Base-by-base conservation (phyloP, 2,888 invertebrate genomes). In the Papilio protenor region DNA sequence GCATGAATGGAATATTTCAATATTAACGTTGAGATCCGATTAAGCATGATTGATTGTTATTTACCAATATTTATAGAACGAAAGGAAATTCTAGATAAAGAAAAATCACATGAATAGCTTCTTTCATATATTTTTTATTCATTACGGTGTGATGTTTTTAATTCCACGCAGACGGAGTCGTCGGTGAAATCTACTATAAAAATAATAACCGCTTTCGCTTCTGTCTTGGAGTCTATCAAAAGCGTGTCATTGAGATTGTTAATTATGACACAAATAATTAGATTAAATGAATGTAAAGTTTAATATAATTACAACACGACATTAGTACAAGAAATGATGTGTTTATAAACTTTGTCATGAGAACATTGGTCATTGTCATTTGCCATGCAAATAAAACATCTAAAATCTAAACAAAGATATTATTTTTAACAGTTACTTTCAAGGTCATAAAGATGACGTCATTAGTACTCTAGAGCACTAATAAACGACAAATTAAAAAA, bases 131-230 rank as follows among this genome's bases (percentile, higher is more conserved):
- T 40, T 40, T 40, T 40, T 40, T 40, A 40, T 40, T 40, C 40
- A 8, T 40, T 40, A 40, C 8, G 40, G 40, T 40, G 40, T 14
- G 49, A 52, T 18, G 16, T 64, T 8, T 40, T 40, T 40, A 40
- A 8, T 40, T 40, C 8, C 40, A 40, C 8, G 8, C 40, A 8
- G 40, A 8, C 40, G 8, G 40, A 40, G 8, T 40, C 33, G 33
- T 33, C 8, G 40, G 40, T 8, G 40, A 40, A 40, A 40, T 6
- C 40, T 40, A 40, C 40, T 40, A 40, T 2, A 18, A 16, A 18
- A 59, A n/a, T 11, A n/a, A 45, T 18, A 21, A 1, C 66, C 66
- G 75, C 75, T 69, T 16, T n/a, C 75, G 66, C 75, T 75, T 55
- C 10, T 75, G 1, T 1, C 49, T 75, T 75, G 66, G 3, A 16